Evolutionary conservation across 2,113 vertebrate species (phyloP).

Genomic region (Reinhardtius hippoglossoides): DNA sequence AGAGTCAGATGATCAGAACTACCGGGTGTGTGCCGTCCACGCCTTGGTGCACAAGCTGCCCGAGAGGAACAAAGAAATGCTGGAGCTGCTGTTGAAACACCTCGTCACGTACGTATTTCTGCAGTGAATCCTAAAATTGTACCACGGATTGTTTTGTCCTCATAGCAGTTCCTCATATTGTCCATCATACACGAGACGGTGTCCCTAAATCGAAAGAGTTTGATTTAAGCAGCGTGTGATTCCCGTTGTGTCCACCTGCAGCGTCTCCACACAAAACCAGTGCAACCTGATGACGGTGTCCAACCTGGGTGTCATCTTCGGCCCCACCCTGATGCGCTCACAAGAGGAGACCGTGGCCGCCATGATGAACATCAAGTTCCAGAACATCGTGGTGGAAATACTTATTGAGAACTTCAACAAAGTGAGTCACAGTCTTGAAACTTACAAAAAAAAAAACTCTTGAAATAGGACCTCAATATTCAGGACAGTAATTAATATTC

Average conservation of each 20-base stretch:
- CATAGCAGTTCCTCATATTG: not conserved
- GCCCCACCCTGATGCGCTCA: conserved; percentile 96
- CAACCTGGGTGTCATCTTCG: conserved; percentile 98
- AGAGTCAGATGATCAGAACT: conserved; percentile 98
- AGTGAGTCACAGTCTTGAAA: conserved; percentile 69
- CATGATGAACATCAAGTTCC: conserved; percentile 99
- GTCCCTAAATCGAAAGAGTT: not conserved
- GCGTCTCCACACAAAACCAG: conserved; percentile 94
- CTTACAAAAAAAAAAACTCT: too few species aligned
- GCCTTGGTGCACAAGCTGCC: conserved; percentile 92
- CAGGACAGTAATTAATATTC: not conserved
- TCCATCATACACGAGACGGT: not conserved
- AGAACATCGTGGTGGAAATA: conserved; percentile 98
- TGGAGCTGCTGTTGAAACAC: conserved; percentile 95
- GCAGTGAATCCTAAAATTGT: conserved; percentile 1
- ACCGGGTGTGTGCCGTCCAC: conserved; percentile 94
- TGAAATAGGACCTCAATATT: not conserved
- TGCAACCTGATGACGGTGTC: conserved; percentile 97
- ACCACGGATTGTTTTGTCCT: conserved; percentile 27
- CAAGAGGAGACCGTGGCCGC: conserved; percentile 98
- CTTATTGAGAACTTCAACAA: conserved; percentile 97
- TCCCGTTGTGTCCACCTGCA: conserved; percentile 50
- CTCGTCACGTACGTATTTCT: conserved; percentile 87
- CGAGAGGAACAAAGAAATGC: conserved; percentile 94
- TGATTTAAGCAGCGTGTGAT: not conserved